Evolutionary conservation across 2,113 vertebrate species (phyloP).

Genomic region (Eidolon helvum): DNA sequence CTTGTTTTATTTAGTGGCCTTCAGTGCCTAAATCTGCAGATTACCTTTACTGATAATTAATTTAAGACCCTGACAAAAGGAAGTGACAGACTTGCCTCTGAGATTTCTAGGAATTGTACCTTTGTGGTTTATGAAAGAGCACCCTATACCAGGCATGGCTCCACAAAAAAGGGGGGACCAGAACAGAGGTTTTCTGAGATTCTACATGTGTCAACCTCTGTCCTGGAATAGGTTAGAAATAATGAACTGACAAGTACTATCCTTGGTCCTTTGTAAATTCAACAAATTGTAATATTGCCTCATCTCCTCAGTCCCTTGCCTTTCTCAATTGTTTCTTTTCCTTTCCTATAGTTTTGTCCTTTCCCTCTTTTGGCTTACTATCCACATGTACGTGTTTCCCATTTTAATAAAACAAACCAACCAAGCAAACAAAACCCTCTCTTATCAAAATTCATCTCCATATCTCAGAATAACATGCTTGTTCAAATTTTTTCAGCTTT

Average conservation of each 20-base stretch:
- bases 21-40: background rate
- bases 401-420: slow-evolving; percentile 7
- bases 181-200: background rate
- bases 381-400: background rate
- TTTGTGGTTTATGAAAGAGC: background rate
- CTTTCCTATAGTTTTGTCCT: background rate
- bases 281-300: background rate
- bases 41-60: background rate
- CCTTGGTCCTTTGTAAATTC: background rate
- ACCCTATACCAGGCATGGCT: background rate
- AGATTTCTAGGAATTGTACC: background rate
- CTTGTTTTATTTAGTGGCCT: background rate
- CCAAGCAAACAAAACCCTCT: background rate
- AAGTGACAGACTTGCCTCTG: background rate
- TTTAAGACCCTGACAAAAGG: background rate
- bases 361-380: background rate
- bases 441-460: background rate
- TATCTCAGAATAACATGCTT: background rate
- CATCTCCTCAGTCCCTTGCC: background rate
- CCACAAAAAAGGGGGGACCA: background rate
- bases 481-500: background rate
- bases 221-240: background rate
- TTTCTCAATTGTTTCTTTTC: background rate
- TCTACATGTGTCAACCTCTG: background rate
- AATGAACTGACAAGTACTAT: background rate